A percentile compares a stretch with the other conserved stretches of the same genome.
phyloP scores from a whole-genome alignment of 2,797 vertebrate species.

The Myotis vivesi region DNA sequence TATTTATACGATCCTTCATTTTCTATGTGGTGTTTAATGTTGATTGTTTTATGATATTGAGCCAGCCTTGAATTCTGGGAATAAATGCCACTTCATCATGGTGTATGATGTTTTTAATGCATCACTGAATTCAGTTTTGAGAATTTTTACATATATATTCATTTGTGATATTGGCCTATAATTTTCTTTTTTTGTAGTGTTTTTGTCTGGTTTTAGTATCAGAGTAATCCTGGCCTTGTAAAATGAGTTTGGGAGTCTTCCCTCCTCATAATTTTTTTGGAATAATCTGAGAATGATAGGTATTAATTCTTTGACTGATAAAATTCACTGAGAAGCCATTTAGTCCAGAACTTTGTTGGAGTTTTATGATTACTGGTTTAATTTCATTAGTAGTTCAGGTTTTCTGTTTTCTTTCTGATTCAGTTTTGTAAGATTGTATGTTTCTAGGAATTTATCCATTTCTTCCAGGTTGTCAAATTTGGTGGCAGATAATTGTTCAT shows the following conservation, averaged over 20 bases:
- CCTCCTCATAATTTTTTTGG: not conserved
- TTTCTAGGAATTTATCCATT: no score
- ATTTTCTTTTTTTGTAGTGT: no score
- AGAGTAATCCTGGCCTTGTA: no score
- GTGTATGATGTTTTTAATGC: not conserved
- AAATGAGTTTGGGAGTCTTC: not conserved
- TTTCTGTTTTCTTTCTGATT: not conserved
- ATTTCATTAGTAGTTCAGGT: not conserved
- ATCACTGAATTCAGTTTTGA: no score
- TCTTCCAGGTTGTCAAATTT: no score
- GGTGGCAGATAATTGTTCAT: no score
- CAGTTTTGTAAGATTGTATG: no score
- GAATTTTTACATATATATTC: no score
- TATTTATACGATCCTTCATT: not conserved
- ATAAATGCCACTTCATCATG: not conserved
- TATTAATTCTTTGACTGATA: not conserved
- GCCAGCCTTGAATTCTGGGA: not conserved
- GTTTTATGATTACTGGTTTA: not conserved
- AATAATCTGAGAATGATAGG: not conserved
- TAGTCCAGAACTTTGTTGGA: not conserved
- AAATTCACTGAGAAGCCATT: not conserved
- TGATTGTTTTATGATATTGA: not conserved
- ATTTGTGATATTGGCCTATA: no score
- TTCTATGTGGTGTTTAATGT: not conserved
- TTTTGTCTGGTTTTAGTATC: no score